These are phyloP conservation scores for Poeciliopsis turrubarensis DNA, from an alignment of 2,113 vertebrate species.

Conservation along the genomic window DNA sequence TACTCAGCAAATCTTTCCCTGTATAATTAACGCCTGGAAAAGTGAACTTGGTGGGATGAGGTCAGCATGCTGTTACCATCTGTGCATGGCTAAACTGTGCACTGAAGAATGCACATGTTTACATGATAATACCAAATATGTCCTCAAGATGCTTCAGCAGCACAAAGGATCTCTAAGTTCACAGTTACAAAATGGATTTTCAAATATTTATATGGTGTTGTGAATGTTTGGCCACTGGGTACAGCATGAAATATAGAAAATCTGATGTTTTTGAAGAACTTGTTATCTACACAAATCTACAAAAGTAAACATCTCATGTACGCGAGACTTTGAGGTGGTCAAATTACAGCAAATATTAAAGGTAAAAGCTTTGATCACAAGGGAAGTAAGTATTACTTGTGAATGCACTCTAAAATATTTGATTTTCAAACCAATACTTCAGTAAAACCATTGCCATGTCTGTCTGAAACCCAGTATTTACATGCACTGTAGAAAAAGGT, in stretches of 20 bases:
- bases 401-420: too few relatives aligned
- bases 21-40: slow-evolving; percentile 53
- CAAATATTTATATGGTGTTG: slow-evolving; percentile 50
- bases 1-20: slow-evolving; percentile 43
- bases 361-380: neutral
- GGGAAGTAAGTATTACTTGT: neutral
- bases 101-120: slow-evolving; percentile 7
- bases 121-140: neutral
- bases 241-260: slow-evolving; percentile 36
- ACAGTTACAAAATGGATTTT: slow-evolving; percentile 40
- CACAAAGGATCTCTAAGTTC: slow-evolving; percentile 15
- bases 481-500: too few relatives aligned
- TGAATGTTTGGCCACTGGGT: slow-evolving; percentile 27
- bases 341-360: neutral
- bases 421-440: too few relatives aligned
- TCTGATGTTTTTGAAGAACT: neutral
- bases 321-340: neutral
- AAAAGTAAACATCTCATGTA: slow-evolving; percentile 1
- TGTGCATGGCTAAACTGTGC: slow-evolving; percentile 26
- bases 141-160: slow-evolving; percentile 23
- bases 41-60: slow-evolving; percentile 39
- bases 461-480: too few relatives aligned
- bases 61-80: slow-evolving; percentile 47
- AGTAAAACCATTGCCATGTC: too few relatives aligned
- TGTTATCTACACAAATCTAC: neutral